Conservation (phyloP, 2,113 vertebrate species). For the Hydrochoerus hydrochaeris region DNA sequence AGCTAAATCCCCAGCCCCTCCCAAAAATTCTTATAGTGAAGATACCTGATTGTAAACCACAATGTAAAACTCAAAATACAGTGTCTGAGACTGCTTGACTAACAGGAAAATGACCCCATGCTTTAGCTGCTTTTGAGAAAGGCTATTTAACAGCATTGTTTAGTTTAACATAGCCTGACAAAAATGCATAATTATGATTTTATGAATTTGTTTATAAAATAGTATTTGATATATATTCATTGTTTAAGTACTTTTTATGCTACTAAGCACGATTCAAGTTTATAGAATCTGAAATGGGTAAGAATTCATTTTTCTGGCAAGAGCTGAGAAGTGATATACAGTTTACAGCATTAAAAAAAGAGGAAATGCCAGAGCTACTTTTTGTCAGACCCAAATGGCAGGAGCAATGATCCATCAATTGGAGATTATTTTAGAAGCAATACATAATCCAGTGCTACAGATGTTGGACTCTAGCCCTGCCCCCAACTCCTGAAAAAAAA, state of each 20-base stretch:
- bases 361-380: constrained; percentile 82
- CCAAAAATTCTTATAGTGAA: constrained; percentile 41
- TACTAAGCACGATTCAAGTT: constrained; percentile 72
- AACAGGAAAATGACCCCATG: constrained; percentile 15
- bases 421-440: constrained; percentile 84
- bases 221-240: constrained; percentile 27
- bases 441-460: constrained; percentile 78
- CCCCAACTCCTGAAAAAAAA: constrained; percentile 55
- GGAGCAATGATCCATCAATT: constrained; percentile 83
- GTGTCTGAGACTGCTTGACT: neutral
- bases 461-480: constrained; percentile 72
- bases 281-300: constrained; percentile 75
- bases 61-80: neutral
- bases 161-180: constrained; percentile 56
- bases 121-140: constrained; percentile 40
- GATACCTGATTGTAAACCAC: constrained; percentile 4
- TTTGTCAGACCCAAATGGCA: constrained; percentile 80
- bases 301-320: constrained; percentile 79
- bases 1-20: neutral
- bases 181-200: constrained; percentile 72
- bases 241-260: constrained; percentile 62
- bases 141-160: constrained; percentile 56
- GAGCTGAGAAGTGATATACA: constrained; percentile 69
- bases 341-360: constrained; percentile 77
- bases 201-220: constrained; percentile 55